Conservation (phyloP, 2,888 invertebrate species). For the Stenurella melanura region DNA sequence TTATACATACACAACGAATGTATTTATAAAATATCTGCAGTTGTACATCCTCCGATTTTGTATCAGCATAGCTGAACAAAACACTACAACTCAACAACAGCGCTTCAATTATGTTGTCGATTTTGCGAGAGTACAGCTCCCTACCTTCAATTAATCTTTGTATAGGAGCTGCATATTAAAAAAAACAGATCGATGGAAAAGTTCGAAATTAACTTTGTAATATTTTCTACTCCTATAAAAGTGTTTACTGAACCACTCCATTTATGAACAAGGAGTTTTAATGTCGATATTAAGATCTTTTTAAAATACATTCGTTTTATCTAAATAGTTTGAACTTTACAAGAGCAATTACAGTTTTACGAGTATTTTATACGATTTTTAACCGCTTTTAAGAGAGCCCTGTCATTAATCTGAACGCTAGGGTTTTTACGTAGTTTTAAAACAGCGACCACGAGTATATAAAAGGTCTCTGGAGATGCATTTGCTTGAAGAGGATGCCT, state of each 20-base stretch:
- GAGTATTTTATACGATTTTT: conserved; percentile 3
- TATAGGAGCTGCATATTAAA: not conserved
- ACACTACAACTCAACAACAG: not conserved
- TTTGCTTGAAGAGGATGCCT: not conserved
- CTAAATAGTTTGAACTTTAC: not conserved
- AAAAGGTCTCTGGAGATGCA: conserved; percentile 7
- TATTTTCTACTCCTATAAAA: not conserved
- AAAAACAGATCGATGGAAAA: not conserved
- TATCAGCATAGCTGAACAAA: not conserved
- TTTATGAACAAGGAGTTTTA: too few relatives aligned
- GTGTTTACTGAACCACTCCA: not conserved
- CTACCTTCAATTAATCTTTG: conserved; percentile 7
- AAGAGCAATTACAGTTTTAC: not conserved
- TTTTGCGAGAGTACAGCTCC: not conserved
- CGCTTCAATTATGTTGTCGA: not conserved
- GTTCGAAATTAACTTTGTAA: not conserved
- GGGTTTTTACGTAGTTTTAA: not conserved
- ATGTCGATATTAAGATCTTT: not conserved
- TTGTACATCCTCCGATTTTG: not conserved
- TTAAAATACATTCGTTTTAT: not conserved
- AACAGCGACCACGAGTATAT: not conserved
- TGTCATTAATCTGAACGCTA: not conserved
- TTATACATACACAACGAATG: not conserved
- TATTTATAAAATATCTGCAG: not conserved
- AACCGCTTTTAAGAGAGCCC: not conserved